Conservation (phyloP, 2,113 vertebrate genomes). For the Catharus bicknelli region DNA sequence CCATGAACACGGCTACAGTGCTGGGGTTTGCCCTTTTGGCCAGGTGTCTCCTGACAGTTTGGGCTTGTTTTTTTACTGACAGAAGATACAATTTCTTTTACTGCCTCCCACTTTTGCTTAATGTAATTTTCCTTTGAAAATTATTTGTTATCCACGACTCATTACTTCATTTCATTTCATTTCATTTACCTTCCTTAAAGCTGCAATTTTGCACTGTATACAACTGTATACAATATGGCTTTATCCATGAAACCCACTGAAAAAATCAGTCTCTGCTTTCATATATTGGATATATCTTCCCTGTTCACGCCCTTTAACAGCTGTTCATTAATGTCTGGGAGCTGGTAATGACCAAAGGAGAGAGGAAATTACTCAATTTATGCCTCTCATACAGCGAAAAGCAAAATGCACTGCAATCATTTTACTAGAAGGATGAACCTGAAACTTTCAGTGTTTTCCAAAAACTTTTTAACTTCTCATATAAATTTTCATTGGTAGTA, state of each 20-base stretch:
- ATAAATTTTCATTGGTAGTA: not conserved
- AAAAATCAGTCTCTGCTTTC: not conserved
- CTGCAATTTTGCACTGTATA: not conserved
- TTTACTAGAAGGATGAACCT: not conserved
- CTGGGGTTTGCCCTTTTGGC: fast-evolving
- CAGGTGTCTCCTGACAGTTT: not conserved
- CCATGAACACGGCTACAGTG: not conserved
- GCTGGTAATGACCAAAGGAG: not conserved
- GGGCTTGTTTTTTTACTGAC: not conserved
- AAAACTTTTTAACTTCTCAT: not conserved
- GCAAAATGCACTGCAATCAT: fast-evolving
- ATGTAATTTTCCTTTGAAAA: not conserved
- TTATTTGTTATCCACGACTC: not conserved
- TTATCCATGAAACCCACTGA: not conserved
- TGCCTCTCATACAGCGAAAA: not conserved
- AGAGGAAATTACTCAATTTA: not conserved
- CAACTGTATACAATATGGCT: not conserved
- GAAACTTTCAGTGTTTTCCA: not conserved
- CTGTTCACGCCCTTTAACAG: not conserved
- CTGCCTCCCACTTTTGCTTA: not conserved
- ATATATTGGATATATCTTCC: not conserved
- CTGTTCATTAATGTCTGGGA: not conserved
- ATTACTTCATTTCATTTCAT: not conserved
- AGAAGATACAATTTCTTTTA: not conserved
- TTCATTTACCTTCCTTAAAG: not conserved